phyloP scores from a whole-genome alignment of 2,888 invertebrate genomes.

The Masnerella sp. region DNA sequence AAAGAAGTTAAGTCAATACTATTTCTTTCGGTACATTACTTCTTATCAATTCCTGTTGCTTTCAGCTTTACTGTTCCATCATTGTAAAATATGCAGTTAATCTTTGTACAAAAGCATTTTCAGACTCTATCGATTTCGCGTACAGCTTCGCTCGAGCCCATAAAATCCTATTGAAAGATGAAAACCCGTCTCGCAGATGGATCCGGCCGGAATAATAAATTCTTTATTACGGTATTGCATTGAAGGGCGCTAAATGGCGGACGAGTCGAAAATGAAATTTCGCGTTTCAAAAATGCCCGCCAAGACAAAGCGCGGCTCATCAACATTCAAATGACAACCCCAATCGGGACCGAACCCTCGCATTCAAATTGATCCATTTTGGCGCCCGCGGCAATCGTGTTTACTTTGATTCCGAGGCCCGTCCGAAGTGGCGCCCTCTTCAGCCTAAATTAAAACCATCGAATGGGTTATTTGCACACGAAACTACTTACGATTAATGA shows the following conservation, averaged over 20 bases:
- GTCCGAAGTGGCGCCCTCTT: slow-evolving; percentile 28
- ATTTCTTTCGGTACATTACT: background rate
- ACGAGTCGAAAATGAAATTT: slow-evolving; percentile 14
- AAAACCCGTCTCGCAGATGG: background rate
- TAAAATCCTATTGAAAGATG: slow-evolving; percentile 15
- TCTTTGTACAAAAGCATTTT: slow-evolving; percentile 9
- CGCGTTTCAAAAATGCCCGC: slow-evolving; percentile 5
- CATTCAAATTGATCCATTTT: slow-evolving; percentile 28
- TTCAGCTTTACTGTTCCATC: background rate
- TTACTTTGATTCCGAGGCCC: slow-evolving; percentile 33
- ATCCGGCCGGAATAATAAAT: slow-evolving; percentile 7
- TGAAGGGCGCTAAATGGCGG: background rate
- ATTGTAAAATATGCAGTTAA: slow-evolving; percentile 13
- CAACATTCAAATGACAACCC: slow-evolving; percentile 20
- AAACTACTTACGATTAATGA: slow-evolving; percentile 43
- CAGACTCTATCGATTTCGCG: slow-evolving; percentile 1
- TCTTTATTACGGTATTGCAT: slow-evolving; percentile 4
- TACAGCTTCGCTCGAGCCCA: background rate
- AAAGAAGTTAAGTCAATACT: background rate
- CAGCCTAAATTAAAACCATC: slow-evolving; percentile 31
- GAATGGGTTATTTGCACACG: slow-evolving; percentile 38
- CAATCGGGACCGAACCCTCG: slow-evolving; percentile 19
- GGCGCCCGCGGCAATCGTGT: slow-evolving; percentile 26
- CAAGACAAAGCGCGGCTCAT: slow-evolving; percentile 7
- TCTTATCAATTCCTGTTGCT: slow-evolving; percentile 1